Conservation (phyloP, 1,140 invertebrate species). For the Pogonus chalceus region DNA sequence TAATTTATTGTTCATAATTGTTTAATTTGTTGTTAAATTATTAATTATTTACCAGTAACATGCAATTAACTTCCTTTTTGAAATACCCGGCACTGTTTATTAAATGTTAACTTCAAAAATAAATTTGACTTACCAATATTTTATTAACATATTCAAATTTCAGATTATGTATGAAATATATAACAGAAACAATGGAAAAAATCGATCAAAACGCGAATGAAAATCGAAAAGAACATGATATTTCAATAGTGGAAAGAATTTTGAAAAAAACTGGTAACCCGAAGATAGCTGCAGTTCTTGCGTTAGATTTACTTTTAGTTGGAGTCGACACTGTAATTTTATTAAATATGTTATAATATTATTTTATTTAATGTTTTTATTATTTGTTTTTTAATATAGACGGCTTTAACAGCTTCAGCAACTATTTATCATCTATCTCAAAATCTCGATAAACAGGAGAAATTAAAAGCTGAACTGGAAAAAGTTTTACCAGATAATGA, state of each 20-base stretch:
- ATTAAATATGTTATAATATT: neutral
- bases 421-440: slow-evolving; percentile 69
- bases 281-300: slow-evolving; percentile 64
- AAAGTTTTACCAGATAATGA: slow-evolving; percentile 44
- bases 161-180: slow-evolving; percentile 34
- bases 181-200: slow-evolving; percentile 41
- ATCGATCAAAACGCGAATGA: slow-evolving; percentile 36
- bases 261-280: slow-evolving; percentile 48
- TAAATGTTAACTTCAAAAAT: no score
- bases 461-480: slow-evolving; percentile 58
- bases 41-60: no score
- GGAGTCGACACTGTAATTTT: slow-evolving; percentile 71
- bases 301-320: slow-evolving; percentile 74
- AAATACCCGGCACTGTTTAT: no score
- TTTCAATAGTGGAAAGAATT: slow-evolving; percentile 54
- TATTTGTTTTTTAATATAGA: slow-evolving; percentile 39
- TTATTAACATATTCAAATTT: no score
- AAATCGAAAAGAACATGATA: slow-evolving; percentile 35
- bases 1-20: no score
- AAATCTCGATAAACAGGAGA: slow-evolving; percentile 63
- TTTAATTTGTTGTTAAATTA: no score
- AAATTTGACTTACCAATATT: no score
- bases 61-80: no score
- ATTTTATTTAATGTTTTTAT: neutral
- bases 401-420: slow-evolving; percentile 66